Evolutionary conservation across 2,113 vertebrate genomes (phyloP).

Genomic region (Clarias gariepinus): DNA sequence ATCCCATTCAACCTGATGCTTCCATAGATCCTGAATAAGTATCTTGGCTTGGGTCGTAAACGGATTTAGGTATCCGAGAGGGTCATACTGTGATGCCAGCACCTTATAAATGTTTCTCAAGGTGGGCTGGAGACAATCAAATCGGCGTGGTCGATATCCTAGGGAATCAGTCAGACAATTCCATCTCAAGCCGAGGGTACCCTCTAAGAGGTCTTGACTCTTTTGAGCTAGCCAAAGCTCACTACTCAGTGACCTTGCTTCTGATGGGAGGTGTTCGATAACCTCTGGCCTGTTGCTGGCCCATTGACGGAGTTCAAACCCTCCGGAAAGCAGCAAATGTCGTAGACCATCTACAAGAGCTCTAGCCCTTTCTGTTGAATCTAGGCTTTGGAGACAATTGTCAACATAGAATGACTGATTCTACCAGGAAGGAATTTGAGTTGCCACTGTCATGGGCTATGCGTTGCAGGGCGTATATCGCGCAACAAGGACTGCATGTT

Average conservation of each 20-base stretch:
- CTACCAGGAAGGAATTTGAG: not conserved
- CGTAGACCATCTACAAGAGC: not conserved
- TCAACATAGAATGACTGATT: not conserved
- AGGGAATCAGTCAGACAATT: constrained; percentile 12
- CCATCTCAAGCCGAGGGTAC: constrained; percentile 10
- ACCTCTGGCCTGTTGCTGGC: not conserved
- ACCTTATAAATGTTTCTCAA: not conserved
- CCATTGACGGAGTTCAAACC: constrained; percentile 29
- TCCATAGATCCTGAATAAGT: too few relatives aligned
- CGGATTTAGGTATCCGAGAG: too few relatives aligned
- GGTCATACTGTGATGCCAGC: too few relatives aligned
- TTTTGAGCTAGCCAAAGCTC: constrained; percentile 18
- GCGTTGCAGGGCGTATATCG: too few relatives aligned
- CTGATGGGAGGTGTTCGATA: not conserved
- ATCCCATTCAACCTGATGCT: too few relatives aligned
- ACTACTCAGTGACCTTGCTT: not conserved
- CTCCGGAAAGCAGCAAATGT: not conserved
- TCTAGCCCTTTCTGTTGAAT: not conserved
- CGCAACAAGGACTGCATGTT: too few relatives aligned
- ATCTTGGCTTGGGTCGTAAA: too few relatives aligned
- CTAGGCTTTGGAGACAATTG: too few relatives aligned
- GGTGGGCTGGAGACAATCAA: not conserved
- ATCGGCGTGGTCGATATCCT: not conserved
- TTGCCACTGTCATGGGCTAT: not conserved
- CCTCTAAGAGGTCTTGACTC: not conserved